Conservation (phyloP, 2,113 vertebrate species). For the Microtus montanus region DNA sequence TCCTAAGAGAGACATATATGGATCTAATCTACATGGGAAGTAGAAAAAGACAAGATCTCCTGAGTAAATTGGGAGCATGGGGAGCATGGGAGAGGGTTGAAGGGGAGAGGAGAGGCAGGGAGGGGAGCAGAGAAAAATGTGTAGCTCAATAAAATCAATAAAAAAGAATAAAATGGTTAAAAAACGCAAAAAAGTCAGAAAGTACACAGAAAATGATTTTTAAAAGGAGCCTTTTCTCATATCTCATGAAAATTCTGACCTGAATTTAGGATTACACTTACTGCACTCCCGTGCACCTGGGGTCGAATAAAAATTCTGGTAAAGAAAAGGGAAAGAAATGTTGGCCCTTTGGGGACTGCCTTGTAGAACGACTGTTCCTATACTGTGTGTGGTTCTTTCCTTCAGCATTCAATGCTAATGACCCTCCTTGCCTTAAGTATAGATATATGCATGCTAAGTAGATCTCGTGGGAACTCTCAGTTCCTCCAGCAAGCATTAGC, state of each 20-base stretch:
- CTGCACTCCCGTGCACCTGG: neutral
- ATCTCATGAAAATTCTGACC: neutral
- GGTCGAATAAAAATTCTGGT: neutral
- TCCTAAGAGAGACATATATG: too few relatives aligned
- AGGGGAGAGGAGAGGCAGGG: too few relatives aligned
- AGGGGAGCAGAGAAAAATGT: too few relatives aligned
- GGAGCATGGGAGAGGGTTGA: too few relatives aligned
- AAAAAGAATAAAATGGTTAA: too few relatives aligned
- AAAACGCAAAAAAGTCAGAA: neutral
- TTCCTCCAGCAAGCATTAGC: conserved; percentile 43
- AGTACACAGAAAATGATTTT: neutral
- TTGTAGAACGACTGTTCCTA: neutral
- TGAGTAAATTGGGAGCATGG: too few relatives aligned
- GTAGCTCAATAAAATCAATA: too few relatives aligned
- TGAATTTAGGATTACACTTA: conserved; percentile 7
- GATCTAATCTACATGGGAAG: too few relatives aligned
- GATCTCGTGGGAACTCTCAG: conserved; percentile 27
- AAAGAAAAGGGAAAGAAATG: neutral
- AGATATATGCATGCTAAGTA: neutral
- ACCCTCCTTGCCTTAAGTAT: conserved; percentile 8
- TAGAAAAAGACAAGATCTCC: too few relatives aligned
- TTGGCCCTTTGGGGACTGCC: conserved; percentile 26
- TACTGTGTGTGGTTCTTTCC: neutral
- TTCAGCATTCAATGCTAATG: neutral
- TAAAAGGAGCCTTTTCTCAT: neutral